Conservation (phyloP, 2,113 vertebrate species). For the Nibea coibor region DNA sequence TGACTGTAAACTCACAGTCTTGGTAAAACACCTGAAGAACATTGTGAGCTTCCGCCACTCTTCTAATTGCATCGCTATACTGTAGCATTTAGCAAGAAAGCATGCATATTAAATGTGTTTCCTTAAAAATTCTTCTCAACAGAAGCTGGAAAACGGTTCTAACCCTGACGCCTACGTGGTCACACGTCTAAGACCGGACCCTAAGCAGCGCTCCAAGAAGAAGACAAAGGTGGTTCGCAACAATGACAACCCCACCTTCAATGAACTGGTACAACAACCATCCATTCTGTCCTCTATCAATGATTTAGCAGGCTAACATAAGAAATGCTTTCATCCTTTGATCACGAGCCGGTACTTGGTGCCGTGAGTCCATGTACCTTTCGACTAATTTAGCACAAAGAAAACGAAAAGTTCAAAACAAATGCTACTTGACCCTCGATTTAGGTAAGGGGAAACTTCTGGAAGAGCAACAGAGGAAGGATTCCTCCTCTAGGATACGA, state of each 20-base stretch:
- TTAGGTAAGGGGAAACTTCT: background rate
- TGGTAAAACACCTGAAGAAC: conserved; percentile 91
- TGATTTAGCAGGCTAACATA: background rate
- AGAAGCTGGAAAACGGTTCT: conserved; percentile 88
- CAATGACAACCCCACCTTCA: conserved; percentile 89
- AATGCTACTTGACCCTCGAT: no score
- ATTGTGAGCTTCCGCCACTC: conserved; percentile 83
- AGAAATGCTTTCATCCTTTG: background rate
- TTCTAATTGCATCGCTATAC: background rate
- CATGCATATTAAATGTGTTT: background rate
- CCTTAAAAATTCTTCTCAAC: conserved; percentile 33
- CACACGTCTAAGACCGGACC: conserved; percentile 86
- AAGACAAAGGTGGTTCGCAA: conserved; percentile 89
- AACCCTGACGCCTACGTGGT: conserved; percentile 87
- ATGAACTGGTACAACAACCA: conserved; percentile 86
- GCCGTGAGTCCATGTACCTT: background rate
- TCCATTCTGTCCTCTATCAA: background rate
- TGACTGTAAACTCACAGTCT: conserved; percentile 81
- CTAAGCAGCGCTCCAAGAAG: conserved; percentile 79
- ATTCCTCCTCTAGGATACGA: no score
- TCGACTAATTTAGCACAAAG: no score
- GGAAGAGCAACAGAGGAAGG: no score
- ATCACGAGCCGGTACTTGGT: background rate
- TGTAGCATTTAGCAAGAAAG: background rate
- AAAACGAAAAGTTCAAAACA: no score